These are phyloP conservation scores for Sorex fumeus DNA, from an alignment of 2,113 vertebrate genomes.

Conservation along the genomic window DNA sequence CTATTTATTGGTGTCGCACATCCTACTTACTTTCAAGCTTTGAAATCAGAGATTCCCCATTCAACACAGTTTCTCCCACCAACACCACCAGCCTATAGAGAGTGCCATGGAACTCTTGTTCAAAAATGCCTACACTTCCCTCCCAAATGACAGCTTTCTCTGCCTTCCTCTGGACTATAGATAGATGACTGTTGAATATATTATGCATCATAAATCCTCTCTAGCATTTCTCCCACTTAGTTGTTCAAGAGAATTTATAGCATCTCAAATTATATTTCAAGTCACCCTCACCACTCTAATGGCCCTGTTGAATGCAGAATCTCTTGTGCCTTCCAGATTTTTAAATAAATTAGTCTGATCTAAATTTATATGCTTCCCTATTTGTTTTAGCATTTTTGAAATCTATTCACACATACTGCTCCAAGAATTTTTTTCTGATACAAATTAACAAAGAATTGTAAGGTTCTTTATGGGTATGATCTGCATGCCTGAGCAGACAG, in stretches of 20 bases:
- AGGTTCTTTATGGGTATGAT: background rate
- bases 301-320: constrained; percentile 35
- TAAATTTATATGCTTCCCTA: constrained; percentile 40
- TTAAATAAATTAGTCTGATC: constrained; percentile 49
- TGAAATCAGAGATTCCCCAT: background rate
- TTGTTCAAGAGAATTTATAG: constrained; percentile 4
- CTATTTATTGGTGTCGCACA: background rate
- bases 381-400: constrained; percentile 53
- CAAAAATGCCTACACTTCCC: background rate
- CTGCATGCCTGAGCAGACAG: background rate
- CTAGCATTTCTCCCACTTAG: background rate
- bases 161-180: background rate
- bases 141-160: background rate
- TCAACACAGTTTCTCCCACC: background rate
- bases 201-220: background rate
- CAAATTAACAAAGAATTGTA: constrained; percentile 3
- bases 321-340: constrained; percentile 55
- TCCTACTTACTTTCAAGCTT: background rate
- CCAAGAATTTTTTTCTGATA: background rate
- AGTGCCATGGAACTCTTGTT: background rate
- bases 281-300: background rate
- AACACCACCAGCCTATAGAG: background rate
- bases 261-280: constrained; percentile 42
- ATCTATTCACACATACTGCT: constrained; percentile 18
- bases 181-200: background rate